Percentiles rank a stretch among this genome's conserved stretches.
Evolutionary conservation across 2,888 invertebrate species (phyloP).

Genomic region (Tholera decimalis): DNA sequence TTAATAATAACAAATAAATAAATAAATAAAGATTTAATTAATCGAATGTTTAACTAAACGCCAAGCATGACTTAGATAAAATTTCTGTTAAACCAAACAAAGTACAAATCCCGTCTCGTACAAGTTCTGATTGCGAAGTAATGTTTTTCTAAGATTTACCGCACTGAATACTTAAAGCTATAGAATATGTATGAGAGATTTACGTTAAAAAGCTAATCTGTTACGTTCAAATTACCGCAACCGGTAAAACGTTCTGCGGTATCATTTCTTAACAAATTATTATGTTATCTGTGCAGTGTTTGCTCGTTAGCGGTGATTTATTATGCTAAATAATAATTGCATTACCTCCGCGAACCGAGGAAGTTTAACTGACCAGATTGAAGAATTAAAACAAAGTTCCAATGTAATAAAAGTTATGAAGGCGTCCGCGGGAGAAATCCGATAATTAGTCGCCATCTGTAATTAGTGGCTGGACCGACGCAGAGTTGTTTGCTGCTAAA

Average conservation of each 20-base stretch:
- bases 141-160: conserved; percentile 51
- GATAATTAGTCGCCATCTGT: conserved; percentile 64
- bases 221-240: conserved; percentile 47
- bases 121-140: conserved; percentile 35
- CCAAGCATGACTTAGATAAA: conserved; percentile 5
- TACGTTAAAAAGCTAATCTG: conserved; percentile 54
- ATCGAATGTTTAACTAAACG: neutral
- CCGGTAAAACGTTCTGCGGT: conserved; percentile 18
- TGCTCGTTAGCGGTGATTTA: conserved; percentile 55
- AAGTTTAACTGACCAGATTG: conserved; percentile 51
- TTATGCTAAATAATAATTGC: conserved; percentile 65
- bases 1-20: too few species aligned
- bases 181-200: conserved; percentile 64
- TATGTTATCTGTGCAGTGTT: conserved; percentile 42
- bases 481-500: conserved; percentile 67
- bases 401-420: conserved; percentile 61
- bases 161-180: conserved; percentile 57
- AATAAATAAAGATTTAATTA: conserved; percentile 10
- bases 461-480: conserved; percentile 64
- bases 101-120: conserved; percentile 8
- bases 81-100: conserved; percentile 15
- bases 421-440: conserved; percentile 47
- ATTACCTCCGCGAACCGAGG: conserved; percentile 41
- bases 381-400: conserved; percentile 56
- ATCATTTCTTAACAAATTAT: conserved; percentile 32